Conservation (phyloP, 37 sponge, comb jelly and placozoan genomes). For the Petrosia ficiformis region DNA sequence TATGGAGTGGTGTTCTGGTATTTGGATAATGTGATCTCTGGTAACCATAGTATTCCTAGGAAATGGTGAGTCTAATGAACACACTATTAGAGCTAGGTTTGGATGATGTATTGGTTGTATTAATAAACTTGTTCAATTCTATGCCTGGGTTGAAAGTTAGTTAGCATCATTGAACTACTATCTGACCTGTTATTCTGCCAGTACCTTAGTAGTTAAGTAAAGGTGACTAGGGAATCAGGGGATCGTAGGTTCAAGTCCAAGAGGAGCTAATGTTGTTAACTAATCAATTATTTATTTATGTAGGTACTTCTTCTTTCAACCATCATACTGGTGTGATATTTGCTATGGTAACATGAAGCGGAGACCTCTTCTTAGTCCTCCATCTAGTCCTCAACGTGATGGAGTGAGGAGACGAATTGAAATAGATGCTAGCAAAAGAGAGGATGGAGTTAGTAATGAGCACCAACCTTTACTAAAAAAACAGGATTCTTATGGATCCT, state of each 20-base stretch:
- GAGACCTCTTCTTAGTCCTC: background rate
- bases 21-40: slow-evolving; percentile 76
- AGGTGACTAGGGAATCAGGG: no score
- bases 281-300: background rate
- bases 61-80: slow-evolving; percentile 47
- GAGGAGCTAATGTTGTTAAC: no score
- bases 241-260: no score
- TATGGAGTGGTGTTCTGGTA: slow-evolving; percentile 92
- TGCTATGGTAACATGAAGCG: background rate
- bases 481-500: no score
- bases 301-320: slow-evolving; percentile 62
- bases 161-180: no score
- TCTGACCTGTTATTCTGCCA: no score
- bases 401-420: no score
- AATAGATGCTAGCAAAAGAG: no score
- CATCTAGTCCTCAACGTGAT: background rate
- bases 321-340: slow-evolving; percentile 54
- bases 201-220: no score
- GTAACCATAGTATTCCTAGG: slow-evolving; percentile 83
- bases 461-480: no score
- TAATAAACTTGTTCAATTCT: background rate
- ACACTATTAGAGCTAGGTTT: background rate
- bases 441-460: no score
- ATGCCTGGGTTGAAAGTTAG: background rate
- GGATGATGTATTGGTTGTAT: background rate